phyloP scores from a whole-genome alignment of 64 coral and sea anemone species.

The Trachythela sp. region DNA sequence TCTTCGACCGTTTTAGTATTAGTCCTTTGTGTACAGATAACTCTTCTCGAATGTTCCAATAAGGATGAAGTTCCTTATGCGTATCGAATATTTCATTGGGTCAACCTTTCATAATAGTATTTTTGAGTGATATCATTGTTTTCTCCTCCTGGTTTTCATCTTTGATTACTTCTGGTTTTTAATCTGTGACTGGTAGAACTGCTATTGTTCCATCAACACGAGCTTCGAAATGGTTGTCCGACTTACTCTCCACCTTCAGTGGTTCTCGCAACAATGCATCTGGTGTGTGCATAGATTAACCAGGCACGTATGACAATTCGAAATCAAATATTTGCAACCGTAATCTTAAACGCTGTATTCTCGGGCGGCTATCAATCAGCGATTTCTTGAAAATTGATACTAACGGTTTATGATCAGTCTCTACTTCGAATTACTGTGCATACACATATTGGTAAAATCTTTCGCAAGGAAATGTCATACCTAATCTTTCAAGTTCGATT shows the following conservation, averaged over 20 bases:
- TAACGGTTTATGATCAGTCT: slow-evolving; percentile 54
- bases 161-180: background rate
- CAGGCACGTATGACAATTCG: slow-evolving; percentile 6
- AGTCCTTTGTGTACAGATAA: background rate
- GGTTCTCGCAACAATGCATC: slow-evolving; percentile 30
- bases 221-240: background rate
- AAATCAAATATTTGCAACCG: slow-evolving; percentile 35
- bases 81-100: background rate
- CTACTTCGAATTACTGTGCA: slow-evolving; percentile 10
- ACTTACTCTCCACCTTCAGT: background rate
- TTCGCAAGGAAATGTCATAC: slow-evolving; percentile 50
- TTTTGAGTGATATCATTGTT: background rate
- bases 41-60: background rate
- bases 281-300: no score
- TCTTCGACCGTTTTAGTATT: slow-evolving; percentile 15
- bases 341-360: slow-evolving; percentile 32
- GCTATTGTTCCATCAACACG: background rate
- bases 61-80: background rate
- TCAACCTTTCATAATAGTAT: background rate
- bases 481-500: slow-evolving; percentile 45
- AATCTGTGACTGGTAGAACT: background rate
- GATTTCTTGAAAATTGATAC: slow-evolving; percentile 14
- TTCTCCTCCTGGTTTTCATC: background rate
- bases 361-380: background rate
- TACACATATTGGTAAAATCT: slow-evolving; percentile 33